A percentile compares a stretch with the other conserved stretches of the same genome.
Evolutionary conservation across 35 echinoderm and acorn worm species (phyloP).

Genomic region (Ophioderma brevispina): DNA sequence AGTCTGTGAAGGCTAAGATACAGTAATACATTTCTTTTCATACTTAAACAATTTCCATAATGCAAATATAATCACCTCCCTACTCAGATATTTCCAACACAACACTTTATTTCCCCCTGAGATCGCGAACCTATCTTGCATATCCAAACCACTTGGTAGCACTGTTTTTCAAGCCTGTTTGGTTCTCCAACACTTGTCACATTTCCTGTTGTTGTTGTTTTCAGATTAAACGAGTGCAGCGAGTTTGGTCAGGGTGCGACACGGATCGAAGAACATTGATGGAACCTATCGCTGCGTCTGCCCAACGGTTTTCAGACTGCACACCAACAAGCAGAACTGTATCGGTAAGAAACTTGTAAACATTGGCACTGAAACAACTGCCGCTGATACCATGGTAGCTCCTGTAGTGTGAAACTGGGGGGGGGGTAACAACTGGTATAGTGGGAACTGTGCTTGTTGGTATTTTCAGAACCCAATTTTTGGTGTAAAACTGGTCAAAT

Average conservation of each 20-base stretch:
- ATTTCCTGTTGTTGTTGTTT: constrained; percentile 23
- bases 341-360: constrained; percentile 33
- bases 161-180: background rate
- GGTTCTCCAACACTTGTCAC: background rate
- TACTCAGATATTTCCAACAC: too few relatives aligned
- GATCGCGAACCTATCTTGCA: background rate
- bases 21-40: too few relatives aligned
- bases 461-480: too few relatives aligned
- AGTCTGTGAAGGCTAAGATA: too few relatives aligned
- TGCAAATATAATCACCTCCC: too few relatives aligned
- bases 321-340: constrained; percentile 78
- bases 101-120: too few relatives aligned
- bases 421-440: too few relatives aligned
- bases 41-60: too few relatives aligned
- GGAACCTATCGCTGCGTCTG: constrained; percentile 62
- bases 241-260: constrained; percentile 60
- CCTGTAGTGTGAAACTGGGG: too few relatives aligned
- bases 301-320: constrained; percentile 61
- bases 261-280: constrained; percentile 69
- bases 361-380: background rate
- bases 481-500: too few relatives aligned
- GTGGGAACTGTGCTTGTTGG: too few relatives aligned
- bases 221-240: constrained; percentile 67
- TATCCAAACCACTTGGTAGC: background rate
- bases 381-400: too few relatives aligned